A percentile compares a stretch with the other conserved stretches of the same genome.
phyloP scores from a whole-genome alignment of 1,140 invertebrate species.

The Bactericera cockerelli region DNA sequence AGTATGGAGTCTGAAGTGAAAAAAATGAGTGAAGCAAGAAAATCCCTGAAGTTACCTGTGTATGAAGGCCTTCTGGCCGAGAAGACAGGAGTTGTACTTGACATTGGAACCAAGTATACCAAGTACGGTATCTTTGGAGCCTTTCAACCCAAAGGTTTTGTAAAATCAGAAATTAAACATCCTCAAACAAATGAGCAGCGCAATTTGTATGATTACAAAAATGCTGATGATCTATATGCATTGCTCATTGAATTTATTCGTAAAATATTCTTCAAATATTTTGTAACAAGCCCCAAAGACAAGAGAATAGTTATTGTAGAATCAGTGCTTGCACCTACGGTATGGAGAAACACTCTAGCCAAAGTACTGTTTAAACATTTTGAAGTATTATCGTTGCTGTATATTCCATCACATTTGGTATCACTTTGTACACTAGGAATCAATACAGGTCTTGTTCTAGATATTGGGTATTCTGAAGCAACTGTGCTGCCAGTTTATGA shows the following conservation, averaged over 20 bases:
- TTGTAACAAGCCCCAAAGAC: constrained; percentile 84
- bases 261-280: constrained; percentile 44
- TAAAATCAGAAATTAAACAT: constrained; percentile 58
- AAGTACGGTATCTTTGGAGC: constrained; percentile 91
- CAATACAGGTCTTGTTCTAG: constrained; percentile 63
- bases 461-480: constrained; percentile 73
- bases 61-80: constrained; percentile 21
- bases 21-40: constrained; percentile 7
- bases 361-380: constrained; percentile 84
- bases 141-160: constrained; percentile 67
- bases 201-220: constrained; percentile 52
- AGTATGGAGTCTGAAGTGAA: not conserved
- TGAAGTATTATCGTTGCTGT: constrained; percentile 52
- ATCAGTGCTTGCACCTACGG: constrained; percentile 64
- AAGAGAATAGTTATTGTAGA: constrained; percentile 78
- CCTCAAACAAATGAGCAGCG: constrained; percentile 41
- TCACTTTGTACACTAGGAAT: constrained; percentile 57
- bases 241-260: constrained; percentile 80
- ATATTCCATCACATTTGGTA: constrained; percentile 65
- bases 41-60: not conserved
- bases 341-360: constrained; percentile 70
- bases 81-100: constrained; percentile 52
- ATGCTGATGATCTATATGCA: constrained; percentile 63
- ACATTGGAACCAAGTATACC: constrained; percentile 82
- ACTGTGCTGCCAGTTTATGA: constrained; percentile 67